phyloP scores from a whole-genome alignment of 2,797 vertebrate species.

The Peromyscus eremicus region DNA sequence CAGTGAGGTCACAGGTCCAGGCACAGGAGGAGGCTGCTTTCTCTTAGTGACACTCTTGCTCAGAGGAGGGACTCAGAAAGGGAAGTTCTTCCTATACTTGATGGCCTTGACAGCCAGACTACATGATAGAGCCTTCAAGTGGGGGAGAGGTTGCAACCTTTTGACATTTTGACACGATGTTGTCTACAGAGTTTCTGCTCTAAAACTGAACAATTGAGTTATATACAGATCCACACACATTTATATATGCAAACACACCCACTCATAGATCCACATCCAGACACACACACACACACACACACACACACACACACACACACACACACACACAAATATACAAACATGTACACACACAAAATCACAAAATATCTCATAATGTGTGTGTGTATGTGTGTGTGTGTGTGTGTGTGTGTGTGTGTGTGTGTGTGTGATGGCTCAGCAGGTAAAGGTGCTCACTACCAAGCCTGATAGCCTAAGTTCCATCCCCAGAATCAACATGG shows the following conservation, averaged over 20 bases:
- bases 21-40: neutral
- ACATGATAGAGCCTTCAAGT: neutral
- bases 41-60: neutral
- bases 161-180: neutral
- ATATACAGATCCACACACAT: neutral
- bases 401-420: neutral
- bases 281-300: neutral
- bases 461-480: neutral
- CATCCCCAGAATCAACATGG: neutral
- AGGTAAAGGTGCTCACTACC: neutral
- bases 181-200: neutral
- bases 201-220: neutral
- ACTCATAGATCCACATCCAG: neutral
- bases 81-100: neutral
- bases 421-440: neutral
- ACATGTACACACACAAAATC: neutral
- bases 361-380: neutral
- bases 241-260: neutral
- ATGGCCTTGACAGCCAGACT: neutral
- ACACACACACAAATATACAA: neutral
- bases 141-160: neutral
- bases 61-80: neutral
- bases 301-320: neutral
- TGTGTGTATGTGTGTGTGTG: neutral
- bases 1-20: neutral